Base-by-base conservation (phyloP, 2,797 vertebrate species). In the Melanotaenia trifasciata region DNA sequence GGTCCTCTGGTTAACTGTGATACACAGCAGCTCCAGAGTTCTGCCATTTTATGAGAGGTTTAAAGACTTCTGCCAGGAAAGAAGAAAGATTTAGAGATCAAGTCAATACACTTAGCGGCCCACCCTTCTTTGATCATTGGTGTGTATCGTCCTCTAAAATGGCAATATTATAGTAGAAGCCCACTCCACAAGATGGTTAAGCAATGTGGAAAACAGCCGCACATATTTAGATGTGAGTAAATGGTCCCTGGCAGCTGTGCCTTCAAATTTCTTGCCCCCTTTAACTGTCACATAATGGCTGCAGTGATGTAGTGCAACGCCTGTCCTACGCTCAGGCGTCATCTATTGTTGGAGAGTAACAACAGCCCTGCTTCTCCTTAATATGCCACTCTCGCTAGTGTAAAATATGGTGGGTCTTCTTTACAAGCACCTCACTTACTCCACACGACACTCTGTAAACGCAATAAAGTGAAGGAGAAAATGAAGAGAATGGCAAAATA, bases 271-370 rank as follows among this genome's bases (percentile, higher is more conserved):
- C 79, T 69, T 32, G 28, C 54, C 64, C 64, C 76, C 75, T 81
- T 80, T 89, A 91, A 87, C 86, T 89, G 89, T 82, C 89, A 88
- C 65, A 77, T 84, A 89, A 90, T 70, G 68, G 79, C 64, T 73
- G 67, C 47, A 0, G 83, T 92, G 89, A 93, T 91, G 78, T 79
- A 88, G 66, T 72, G 83, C 73, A 30, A 58, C 24, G 53, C 59
- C 60, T 32, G 74, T 73, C 67, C 61, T 64, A 58, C 43, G 22
- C 65, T 86, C 70, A 66, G 61, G 70, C 47, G 22, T 68, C 60
- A 81, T 68, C 73, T 78, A 68, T 56, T 73, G 81, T 84, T 78
- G 65, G 56, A 75, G 66, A 45, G 70, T 64, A 83, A 84, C 70
- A 85, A 83, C 24, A 47, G 68, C 28, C 64, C 32, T 26, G 22